Base-by-base conservation (phyloP, 2,888 invertebrate genomes). In the Hoplodrina blanda region DNA sequence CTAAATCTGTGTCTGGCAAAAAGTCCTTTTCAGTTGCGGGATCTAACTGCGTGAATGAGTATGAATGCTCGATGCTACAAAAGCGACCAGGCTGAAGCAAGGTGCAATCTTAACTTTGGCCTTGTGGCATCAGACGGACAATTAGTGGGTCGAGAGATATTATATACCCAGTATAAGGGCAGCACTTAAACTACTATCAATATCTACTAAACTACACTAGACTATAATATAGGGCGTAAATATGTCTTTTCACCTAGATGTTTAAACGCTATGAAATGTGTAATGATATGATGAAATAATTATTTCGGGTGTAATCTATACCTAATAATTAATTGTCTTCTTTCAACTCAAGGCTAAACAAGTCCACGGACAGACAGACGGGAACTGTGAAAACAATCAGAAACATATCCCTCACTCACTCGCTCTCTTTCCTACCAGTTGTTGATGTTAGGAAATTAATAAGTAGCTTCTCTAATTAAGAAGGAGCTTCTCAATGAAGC, bases 181-280 rank as follows among this genome's bases (percentile, higher is more conserved):
- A 86, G 89, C 85, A 85, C 91, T 91, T 93, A 92, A 70, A 81
- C 89, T 90, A 90, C 72, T 86, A 88, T 88, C 88, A 85, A 85
- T 88, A 89, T 88, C 84, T 84, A 87, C 90, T 92, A 77, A 82
- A 85, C 91, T 92, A 91, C 83, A 83, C 90, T 94, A 93, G 81
- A 84, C 90, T 93, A 92, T 86, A 89, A 89, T 88, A 90, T 88
- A 91, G 82, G 84, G 90, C 89, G 85, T 92, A 91, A 92, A 93
- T 92, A 91, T 92, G 92, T 93, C 86, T 91, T 91, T 92, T 91
- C 86, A 86, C 85, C 91, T 92, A 94, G 85, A 93, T 92, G 92
- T 92, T 92, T 92, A 89, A 89, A 90, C 90, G 90, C 94, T 95
- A 95, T 94, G 94, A 95, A 90, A 95, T 95, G 93, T 95, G 89